Evolutionary conservation across 2,797 vertebrate genomes (phyloP).

Genomic region (Cynodonichthys magdalenae): DNA sequence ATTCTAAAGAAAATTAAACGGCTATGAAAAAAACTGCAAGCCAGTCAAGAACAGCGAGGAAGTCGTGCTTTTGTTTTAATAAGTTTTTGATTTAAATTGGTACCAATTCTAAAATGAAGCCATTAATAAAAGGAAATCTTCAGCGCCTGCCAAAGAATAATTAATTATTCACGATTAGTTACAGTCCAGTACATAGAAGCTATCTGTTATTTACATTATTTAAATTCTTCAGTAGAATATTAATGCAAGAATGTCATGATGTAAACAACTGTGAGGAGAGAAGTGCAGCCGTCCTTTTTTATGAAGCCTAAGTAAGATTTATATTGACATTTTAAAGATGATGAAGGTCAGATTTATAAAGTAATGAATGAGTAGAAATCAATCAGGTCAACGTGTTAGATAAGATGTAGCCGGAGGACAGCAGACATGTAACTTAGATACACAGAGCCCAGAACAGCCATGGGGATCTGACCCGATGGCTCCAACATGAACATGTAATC

Average conservation of each 20-base stretch:
- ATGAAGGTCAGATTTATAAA: constrained; percentile 20
- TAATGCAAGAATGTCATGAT: constrained; percentile 47
- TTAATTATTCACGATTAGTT: constrained; percentile 39
- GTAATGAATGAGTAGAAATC: constrained; percentile 22
- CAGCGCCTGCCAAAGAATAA: constrained; percentile 37
- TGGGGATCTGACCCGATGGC: constrained; percentile 47
- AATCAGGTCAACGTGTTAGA: constrained; percentile 28
- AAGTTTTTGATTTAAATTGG: constrained; percentile 48
- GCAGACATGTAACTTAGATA: constrained; percentile 45
- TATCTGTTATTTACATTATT: constrained; percentile 52
- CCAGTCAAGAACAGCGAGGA: constrained; percentile 6
- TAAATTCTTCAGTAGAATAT: constrained; percentile 47
- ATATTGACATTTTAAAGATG: constrained; percentile 10
- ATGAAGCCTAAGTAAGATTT: constrained; percentile 1
- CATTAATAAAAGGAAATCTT: constrained; percentile 61
- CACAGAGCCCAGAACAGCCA: constrained; percentile 46
- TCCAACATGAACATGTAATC: constrained; percentile 46
- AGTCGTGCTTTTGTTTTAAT: constrained; percentile 26
- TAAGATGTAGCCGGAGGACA: constrained; percentile 36
- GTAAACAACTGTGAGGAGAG: constrained; percentile 35
- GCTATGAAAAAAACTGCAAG: neutral
- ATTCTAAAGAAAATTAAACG: constrained; percentile 2
- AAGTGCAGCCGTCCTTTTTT: constrained; percentile 2
- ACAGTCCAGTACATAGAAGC: constrained; percentile 35
- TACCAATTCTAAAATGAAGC: constrained; percentile 49